phyloP scores from a whole-genome alignment of 2,888 invertebrate genomes.

The Dusona sp. region DNA sequence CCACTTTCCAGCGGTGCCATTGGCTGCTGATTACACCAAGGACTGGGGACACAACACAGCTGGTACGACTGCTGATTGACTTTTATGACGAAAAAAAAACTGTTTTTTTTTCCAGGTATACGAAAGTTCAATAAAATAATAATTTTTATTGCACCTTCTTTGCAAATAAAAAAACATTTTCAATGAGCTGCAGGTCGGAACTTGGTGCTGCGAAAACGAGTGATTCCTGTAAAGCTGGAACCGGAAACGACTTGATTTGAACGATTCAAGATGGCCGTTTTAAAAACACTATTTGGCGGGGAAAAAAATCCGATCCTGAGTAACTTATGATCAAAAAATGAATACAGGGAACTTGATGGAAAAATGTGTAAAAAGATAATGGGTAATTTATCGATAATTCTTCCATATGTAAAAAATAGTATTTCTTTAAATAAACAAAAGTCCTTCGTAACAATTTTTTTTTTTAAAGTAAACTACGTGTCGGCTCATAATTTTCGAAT shows the following conservation, averaged over 20 bases:
- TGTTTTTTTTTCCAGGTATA: background rate
- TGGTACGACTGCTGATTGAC: background rate
- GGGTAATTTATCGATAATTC: background rate
- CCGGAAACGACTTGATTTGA: background rate
- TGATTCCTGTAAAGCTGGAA: background rate
- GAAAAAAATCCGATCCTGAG: background rate
- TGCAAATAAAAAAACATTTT: background rate
- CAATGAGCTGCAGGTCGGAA: background rate
- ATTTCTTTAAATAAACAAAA: background rate
- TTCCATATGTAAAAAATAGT: background rate
- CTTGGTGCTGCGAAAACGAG: background rate
- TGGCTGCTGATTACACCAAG: background rate
- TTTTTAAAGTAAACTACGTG: slow-evolving; percentile 24
- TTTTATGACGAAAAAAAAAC: background rate
- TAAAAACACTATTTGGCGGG: background rate
- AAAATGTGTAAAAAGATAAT: slow-evolving; percentile 1
- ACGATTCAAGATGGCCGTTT: background rate
- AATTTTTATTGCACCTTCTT: background rate
- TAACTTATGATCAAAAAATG: background rate
- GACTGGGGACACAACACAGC: background rate
- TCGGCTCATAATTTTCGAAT: slow-evolving; percentile 64
- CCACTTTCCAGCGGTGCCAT: background rate
- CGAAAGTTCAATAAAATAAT: background rate
- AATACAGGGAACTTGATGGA: background rate
- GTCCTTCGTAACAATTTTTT: background rate